Conservation (phyloP, 2,797 vertebrate species). For the Simalia tracyae region DNA sequence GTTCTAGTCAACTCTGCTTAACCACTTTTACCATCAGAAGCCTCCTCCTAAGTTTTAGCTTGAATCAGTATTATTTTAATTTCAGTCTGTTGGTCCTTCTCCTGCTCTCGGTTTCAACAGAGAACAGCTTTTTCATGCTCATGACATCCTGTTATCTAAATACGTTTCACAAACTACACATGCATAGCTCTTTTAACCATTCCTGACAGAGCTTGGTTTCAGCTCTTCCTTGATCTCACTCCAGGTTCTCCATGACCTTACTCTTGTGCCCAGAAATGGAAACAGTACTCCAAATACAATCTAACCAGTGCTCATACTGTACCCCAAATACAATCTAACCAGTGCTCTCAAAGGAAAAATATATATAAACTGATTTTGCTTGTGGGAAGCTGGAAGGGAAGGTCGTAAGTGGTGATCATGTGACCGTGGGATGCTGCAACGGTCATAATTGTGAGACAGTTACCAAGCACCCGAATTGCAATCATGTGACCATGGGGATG, state of each 20-base stretch:
- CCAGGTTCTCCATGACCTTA: neutral
- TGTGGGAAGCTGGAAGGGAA: too few relatives aligned
- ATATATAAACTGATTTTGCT: neutral
- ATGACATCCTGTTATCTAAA: neutral
- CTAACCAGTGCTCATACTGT: neutral
- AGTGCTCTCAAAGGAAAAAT: neutral
- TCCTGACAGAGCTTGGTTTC: neutral
- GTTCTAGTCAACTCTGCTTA: neutral
- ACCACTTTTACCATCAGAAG: neutral
- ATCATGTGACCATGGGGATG: neutral
- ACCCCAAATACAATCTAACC: neutral
- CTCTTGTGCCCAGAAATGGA: neutral
- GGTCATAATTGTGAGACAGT: neutral
- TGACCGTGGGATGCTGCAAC: neutral
- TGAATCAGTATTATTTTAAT: neutral
- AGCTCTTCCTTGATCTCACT: neutral
- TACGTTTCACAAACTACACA: neutral
- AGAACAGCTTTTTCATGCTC: neutral
- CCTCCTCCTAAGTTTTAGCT: neutral
- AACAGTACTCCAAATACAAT: neutral
- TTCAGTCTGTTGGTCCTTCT: neutral
- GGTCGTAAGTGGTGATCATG: neutral
- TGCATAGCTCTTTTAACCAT: neutral
- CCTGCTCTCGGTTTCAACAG: neutral
- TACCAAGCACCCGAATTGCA: neutral